Conservation (phyloP, 2,888 invertebrate genomes). For the Lissonota sp. region DNA sequence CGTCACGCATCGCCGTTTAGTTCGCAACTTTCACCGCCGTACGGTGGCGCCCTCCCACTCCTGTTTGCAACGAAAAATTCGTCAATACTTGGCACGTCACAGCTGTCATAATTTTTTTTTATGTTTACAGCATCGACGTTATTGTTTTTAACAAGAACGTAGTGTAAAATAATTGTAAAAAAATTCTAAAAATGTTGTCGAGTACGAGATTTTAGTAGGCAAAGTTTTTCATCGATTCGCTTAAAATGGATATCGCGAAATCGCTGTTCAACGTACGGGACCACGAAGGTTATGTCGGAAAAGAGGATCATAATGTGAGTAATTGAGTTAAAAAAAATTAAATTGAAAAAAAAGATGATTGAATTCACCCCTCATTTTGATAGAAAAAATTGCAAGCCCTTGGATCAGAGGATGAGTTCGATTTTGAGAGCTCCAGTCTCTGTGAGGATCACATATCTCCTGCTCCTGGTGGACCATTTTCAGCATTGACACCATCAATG, state of each 20-base stretch:
- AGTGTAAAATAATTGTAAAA: background rate
- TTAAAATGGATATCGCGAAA: constrained; percentile 94
- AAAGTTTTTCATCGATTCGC: background rate
- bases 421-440: constrained; percentile 88
- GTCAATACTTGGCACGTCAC: constrained; percentile 55
- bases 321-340: background rate
- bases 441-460: constrained; percentile 90
- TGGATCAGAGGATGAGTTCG: constrained; percentile 91
- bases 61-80: background rate
- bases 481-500: constrained; percentile 97
- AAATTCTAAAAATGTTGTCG: constrained; percentile 33
- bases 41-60: constrained; percentile 31
- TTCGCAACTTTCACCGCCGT: background rate
- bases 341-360: background rate
- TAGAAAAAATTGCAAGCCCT: constrained; percentile 92
- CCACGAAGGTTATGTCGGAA: constrained; percentile 95
- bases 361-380: constrained; percentile 57
- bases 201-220: constrained; percentile 6
- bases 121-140: constrained; percentile 55
- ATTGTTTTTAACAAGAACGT: background rate
- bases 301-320: constrained; percentile 91
- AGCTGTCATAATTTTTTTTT: constrained; percentile 57
- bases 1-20: background rate
- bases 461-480: constrained; percentile 95
- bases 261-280: constrained; percentile 94